Evolutionary conservation across 2,113 vertebrate species (phyloP).

Genomic region (Sturnus vulgaris): DNA sequence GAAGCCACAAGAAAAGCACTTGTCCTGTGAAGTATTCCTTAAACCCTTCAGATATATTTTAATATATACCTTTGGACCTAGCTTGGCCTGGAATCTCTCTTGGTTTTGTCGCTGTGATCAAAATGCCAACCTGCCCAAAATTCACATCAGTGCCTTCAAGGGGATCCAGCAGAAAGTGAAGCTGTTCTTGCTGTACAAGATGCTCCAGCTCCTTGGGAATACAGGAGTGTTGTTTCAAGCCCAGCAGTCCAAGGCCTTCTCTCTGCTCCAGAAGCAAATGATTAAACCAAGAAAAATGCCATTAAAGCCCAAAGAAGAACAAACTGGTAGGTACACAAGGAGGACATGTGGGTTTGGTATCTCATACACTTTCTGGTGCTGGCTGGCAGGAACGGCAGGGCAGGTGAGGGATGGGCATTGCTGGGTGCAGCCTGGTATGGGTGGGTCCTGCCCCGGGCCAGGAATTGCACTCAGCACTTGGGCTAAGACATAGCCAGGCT

Average conservation of each 20-base stretch:
- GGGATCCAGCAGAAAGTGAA: conserved; percentile 22
- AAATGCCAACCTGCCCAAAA: background rate
- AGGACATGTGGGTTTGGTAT: background rate
- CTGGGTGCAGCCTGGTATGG: fast-evolving
- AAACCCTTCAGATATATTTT: conserved; percentile 24
- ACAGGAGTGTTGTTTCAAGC: background rate
- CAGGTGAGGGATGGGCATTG: fast-evolving
- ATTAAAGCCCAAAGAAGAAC: background rate
- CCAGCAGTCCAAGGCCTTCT: background rate
- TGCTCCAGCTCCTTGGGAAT: background rate
- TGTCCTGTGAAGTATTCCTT: conserved; percentile 25
- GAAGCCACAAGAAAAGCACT: background rate
- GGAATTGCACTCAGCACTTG: fast-evolving
- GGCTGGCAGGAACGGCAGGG: fast-evolving
- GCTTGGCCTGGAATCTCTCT: conserved; percentile 31
- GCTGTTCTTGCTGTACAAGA: background rate
- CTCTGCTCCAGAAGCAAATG: background rate
- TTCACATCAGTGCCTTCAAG: background rate
- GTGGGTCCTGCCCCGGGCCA: fast-evolving
- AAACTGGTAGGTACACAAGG: background rate
- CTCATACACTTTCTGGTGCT: background rate
- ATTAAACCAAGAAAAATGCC: background rate
- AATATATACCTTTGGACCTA: background rate
- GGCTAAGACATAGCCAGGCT: background rate
- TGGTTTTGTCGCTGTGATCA: conserved; percentile 20